Conservation (phyloP, 2,797 vertebrate species). For the Kryptolebias ocellatus region DNA sequence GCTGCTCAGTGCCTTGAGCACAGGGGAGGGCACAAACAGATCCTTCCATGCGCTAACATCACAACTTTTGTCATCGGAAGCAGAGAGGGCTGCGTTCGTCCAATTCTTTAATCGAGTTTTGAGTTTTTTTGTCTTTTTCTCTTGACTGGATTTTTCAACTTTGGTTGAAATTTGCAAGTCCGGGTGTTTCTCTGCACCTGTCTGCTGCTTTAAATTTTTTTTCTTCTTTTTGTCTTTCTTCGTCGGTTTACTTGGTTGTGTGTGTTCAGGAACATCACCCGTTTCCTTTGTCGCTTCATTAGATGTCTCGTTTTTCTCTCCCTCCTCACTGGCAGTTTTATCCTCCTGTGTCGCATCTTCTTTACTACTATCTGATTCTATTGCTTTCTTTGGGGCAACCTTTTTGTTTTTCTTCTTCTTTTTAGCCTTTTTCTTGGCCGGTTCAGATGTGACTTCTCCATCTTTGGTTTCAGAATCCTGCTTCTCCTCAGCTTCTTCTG, state of each 20-base stretch:
- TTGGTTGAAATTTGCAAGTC: constrained; percentile 24
- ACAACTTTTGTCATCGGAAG: constrained; percentile 65
- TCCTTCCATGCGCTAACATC: constrained; percentile 91
- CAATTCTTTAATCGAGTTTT: constrained; percentile 86
- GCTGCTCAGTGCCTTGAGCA: constrained; percentile 87
- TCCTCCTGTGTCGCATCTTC: constrained; percentile 14
- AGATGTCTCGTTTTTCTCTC: constrained; percentile 8
- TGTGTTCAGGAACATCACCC: constrained; percentile 1
- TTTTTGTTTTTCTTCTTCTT: constrained; percentile 66
- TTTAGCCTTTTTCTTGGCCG: constrained; percentile 56
- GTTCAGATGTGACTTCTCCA: constrained; percentile 33
- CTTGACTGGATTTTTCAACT: constrained; percentile 20
- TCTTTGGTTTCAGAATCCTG: constrained; percentile 24
- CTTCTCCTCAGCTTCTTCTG: constrained; percentile 38
- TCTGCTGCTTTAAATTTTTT: constrained; percentile 1
- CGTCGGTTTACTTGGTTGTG: constrained; percentile 25
- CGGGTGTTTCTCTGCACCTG: constrained; percentile 6
- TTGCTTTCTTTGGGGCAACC: constrained; percentile 10
- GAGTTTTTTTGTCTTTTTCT: constrained; percentile 28
- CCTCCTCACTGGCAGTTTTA: constrained; percentile 16
- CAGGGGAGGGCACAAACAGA: constrained; percentile 88
- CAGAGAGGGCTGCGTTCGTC: constrained; percentile 79
- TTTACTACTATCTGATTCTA: constrained; percentile 1
- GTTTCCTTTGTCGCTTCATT: constrained; percentile 21
- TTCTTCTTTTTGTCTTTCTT: constrained; percentile 44